Conservation (phyloP, 1,140 invertebrate genomes). For the Solen grandis region DNA sequence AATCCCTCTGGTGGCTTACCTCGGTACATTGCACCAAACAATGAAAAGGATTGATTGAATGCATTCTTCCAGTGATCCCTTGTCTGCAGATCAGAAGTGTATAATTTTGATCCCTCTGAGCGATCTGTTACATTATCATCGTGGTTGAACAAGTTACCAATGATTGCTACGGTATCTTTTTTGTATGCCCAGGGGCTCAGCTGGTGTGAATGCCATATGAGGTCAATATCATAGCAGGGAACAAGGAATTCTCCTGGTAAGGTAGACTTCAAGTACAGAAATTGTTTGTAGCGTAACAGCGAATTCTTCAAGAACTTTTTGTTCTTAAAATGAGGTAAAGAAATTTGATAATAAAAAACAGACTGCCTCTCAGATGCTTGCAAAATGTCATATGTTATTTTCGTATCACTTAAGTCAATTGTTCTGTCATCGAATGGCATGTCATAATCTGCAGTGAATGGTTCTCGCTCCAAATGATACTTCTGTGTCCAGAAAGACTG, state of each 20-base stretch:
- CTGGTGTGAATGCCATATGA: conserved; percentile 81
- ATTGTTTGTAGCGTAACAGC: conserved; percentile 78
- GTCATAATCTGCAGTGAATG: conserved; percentile 43
- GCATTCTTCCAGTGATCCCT: conserved; percentile 51
- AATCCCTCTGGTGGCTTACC: conserved; percentile 63
- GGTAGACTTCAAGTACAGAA: conserved; percentile 78
- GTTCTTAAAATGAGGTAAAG: conserved; percentile 80
- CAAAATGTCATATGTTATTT: conserved; percentile 73
- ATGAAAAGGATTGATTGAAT: conserved; percentile 56
- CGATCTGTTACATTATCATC: conserved; percentile 80
- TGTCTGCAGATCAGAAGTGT: conserved; percentile 45
- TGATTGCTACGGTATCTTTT: conserved; percentile 74
- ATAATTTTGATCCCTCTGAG: conserved; percentile 74
- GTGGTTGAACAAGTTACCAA: conserved; percentile 77
- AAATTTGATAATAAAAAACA: conserved; percentile 79
- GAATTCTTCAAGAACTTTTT: conserved; percentile 77
- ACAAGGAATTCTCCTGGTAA: conserved; percentile 79
- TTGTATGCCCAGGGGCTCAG: conserved; percentile 76
- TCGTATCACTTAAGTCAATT: no score
- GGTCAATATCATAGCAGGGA: conserved; percentile 81
- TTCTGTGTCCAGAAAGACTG: conserved; percentile 26
- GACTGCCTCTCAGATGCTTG: conserved; percentile 76
- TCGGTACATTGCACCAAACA: conserved; percentile 67
- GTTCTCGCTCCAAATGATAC: conserved; percentile 4
- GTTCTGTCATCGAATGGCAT: background rate